Base-by-base conservation (phyloP, 2,113 vertebrate genomes). In the Callocephalon fimbriatum region DNA sequence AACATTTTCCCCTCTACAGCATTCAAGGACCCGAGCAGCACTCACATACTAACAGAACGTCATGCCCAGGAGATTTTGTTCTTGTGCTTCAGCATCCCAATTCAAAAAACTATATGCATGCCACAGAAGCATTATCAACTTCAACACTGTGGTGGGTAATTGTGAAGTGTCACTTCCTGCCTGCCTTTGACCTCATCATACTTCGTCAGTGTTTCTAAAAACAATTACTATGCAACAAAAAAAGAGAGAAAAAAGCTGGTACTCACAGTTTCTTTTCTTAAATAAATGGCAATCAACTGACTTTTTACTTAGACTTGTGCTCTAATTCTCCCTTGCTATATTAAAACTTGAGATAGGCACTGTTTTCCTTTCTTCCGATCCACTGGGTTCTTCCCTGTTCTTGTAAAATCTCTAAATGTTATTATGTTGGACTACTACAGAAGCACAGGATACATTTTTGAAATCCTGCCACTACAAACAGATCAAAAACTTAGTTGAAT, bases 241-340 rank as follows among this genome's bases (percentile, higher is more conserved):
- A 25, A 4, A 5, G 6, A 27, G 8, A 2, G 3, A 4, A 15
- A 51, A 12, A 15, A 35, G 10, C 11, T 65, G 21, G 15, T 6
- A 47, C 13, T 23, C 16, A 22, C 27, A 26, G 27, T 88, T 47
- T 72, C 12, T 29, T 81, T 71, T 71, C 51, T 72, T 88, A 75
- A 62, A 42, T 21, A 37, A 47, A 67, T 23, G 51, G 50, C 40
- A 62, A 17, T 2, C 35, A 35, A 38, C 42, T 53, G 31, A 42
- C n/a, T 58, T 80, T 37, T 53, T 65, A 76, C 12, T 19, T 42
- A 7, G 65, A 84, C 18, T 12, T 83, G 38, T 47, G 32, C 66
- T 86, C 26, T 40, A 35, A 35, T 44, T 32, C 67, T 76, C 48
- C 50, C 8, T n/a, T 76, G 51, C 22, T 72, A 2, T 4, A 86